Percentiles rank a stretch among this genome's conserved stretches.
phyloP scores from a whole-genome alignment of 2,888 invertebrate species.

The Caenorhabditis sp. region DNA sequence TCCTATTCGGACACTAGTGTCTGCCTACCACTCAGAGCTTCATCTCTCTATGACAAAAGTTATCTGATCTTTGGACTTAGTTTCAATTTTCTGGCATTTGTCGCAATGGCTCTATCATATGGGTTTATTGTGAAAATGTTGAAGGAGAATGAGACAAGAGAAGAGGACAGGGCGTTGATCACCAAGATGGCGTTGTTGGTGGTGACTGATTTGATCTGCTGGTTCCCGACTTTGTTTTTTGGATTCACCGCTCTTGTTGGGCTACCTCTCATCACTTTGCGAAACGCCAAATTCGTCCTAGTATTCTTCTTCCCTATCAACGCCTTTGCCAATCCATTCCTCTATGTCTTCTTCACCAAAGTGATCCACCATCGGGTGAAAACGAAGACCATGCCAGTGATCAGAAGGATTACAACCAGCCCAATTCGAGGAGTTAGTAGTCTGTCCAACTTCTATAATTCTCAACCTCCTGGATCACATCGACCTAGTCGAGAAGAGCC shows the following conservation, averaged over 20 bases:
- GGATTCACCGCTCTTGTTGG: constrained; percentile 88
- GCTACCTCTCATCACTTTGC: constrained; percentile 86
- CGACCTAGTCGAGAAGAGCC: constrained; percentile 24
- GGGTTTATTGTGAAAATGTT: constrained; percentile 62
- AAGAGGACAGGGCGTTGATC: constrained; percentile 63
- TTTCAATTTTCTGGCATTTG: constrained; percentile 90
- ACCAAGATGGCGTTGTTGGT: constrained; percentile 87
- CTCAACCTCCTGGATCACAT: constrained; percentile 46
- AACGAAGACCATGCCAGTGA: constrained; percentile 53
- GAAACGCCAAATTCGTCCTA: constrained; percentile 90
- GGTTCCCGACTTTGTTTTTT: constrained; percentile 92
- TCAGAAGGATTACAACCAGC: constrained; percentile 44
- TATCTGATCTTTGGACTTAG: constrained; percentile 76
- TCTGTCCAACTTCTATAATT: constrained; percentile 52
- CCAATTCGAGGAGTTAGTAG: constrained; percentile 33
- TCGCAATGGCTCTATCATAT: constrained; percentile 83
- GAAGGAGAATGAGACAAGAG: constrained; percentile 47
- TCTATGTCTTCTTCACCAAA: constrained; percentile 95
- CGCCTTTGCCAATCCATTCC: constrained; percentile 95
- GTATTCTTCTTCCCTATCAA: constrained; percentile 94
- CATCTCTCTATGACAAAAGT: constrained; percentile 78
- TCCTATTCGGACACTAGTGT: constrained; percentile 96
- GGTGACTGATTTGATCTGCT: constrained; percentile 95
- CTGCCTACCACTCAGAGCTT: constrained; percentile 92
- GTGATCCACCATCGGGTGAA: constrained; percentile 55